Evolutionary conservation across 2,797 vertebrate species (phyloP).

Genomic region (Geotrypetes seraphini): DNA sequence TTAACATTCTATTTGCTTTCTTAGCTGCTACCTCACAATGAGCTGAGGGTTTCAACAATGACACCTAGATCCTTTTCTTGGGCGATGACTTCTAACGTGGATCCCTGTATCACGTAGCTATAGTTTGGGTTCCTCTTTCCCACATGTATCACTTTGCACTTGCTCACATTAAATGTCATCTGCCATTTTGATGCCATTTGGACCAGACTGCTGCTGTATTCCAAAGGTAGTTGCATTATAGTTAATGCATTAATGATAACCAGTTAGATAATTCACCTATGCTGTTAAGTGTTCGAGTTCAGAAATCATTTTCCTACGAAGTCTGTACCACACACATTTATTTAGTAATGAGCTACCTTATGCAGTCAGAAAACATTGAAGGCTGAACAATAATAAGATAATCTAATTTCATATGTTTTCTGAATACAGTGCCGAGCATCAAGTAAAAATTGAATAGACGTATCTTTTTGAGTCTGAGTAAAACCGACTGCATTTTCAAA

Average conservation of each 20-base stretch:
- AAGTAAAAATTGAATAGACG: constrained; percentile 77
- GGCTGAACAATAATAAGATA: constrained; percentile 65
- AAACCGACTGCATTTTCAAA: constrained; percentile 77
- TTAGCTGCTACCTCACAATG: too few species aligned
- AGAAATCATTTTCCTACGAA: constrained; percentile 16
- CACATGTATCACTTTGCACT: too few species aligned
- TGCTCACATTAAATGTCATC: too few species aligned
- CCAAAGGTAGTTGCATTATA: fast-evolving
- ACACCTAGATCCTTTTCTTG: too few species aligned
- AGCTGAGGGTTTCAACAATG: too few species aligned
- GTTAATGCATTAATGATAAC: constrained; percentile 10
- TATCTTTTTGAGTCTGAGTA: constrained; percentile 75
- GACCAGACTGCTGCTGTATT: too few species aligned
- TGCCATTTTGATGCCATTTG: too few species aligned
- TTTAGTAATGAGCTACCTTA: constrained; percentile 76
- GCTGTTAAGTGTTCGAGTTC: constrained; percentile 37
- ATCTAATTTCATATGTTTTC: constrained; percentile 77
- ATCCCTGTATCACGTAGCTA: too few species aligned
- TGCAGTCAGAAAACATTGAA: constrained; percentile 58
- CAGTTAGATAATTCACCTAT: constrained; percentile 30
- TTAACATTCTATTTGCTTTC: too few species aligned
- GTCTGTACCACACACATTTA: constrained; percentile 53
- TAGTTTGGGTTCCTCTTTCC: too few species aligned
- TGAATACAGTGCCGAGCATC: constrained; percentile 51
- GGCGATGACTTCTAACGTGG: too few species aligned